Percentiles rank a stretch among this genome's conserved stretches.
These are phyloP conservation scores for Andrena fulva DNA, from an alignment of 2,888 invertebrate genomes.

Conservation along the genomic window DNA sequence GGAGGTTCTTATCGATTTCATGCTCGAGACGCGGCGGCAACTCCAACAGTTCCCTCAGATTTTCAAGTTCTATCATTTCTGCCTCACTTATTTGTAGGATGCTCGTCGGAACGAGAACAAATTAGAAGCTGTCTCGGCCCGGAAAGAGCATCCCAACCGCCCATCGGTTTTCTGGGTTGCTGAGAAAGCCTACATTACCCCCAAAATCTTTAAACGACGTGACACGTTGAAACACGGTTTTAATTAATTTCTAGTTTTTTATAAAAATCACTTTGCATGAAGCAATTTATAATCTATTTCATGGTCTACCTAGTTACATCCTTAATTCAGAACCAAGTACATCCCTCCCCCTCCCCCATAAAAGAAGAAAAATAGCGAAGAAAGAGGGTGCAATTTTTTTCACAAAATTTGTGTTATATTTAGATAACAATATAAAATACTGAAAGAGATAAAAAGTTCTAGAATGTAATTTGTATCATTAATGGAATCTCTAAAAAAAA, in stretches of 20 bases:
- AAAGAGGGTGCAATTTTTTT: background rate
- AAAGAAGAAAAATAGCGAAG: too few relatives aligned
- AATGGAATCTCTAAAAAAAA: too few relatives aligned
- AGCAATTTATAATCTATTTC: background rate
- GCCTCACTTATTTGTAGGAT: slow-evolving; percentile 27
- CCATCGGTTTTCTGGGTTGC: background rate
- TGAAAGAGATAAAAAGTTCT: background rate
- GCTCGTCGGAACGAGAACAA: slow-evolving; percentile 21
- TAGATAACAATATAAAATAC: background rate
- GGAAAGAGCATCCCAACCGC: background rate
- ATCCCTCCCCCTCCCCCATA: background rate
- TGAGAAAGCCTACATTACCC: background rate
- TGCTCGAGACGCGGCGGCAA: slow-evolving; percentile 50
- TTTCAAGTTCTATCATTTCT: slow-evolving; percentile 47
- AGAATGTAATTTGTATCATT: background rate
- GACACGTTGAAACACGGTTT: too few relatives aligned
- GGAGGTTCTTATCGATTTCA: slow-evolving; percentile 62
- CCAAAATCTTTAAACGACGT: background rate
- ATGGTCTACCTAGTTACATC: background rate
- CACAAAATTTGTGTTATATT: background rate
- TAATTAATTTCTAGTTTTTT: background rate
- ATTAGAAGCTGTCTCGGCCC: slow-evolving; percentile 9
- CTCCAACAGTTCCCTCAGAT: slow-evolving; percentile 35
- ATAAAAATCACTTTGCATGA: background rate
- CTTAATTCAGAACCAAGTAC: background rate